phyloP scores from a whole-genome alignment of 2,888 invertebrate species.

The Brachynemurus nebulosus region DNA sequence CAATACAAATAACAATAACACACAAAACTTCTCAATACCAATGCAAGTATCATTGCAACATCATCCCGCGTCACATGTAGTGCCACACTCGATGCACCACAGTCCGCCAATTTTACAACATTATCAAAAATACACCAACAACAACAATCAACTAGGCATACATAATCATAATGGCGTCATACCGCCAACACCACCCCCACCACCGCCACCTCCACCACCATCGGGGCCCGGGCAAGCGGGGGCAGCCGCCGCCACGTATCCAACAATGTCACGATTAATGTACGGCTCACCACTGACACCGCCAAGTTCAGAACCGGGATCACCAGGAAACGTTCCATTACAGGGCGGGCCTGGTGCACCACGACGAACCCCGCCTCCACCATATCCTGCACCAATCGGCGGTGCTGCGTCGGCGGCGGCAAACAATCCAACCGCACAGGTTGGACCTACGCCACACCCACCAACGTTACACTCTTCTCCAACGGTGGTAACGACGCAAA shows the following conservation, averaged over 20 bases:
- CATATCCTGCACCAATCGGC: constrained; percentile 47
- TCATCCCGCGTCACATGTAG: constrained; percentile 24
- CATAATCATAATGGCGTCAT: constrained; percentile 18
- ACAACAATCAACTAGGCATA: constrained; percentile 18
- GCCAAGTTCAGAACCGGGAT: constrained; percentile 78
- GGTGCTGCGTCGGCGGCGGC: constrained; percentile 27
- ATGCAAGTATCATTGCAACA: constrained; percentile 19
- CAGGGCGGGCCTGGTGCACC: constrained; percentile 42
- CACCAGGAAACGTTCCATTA: constrained; percentile 58
- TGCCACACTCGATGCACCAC: constrained; percentile 29
- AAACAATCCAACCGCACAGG: constrained; percentile 17
- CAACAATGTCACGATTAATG: constrained; percentile 47
- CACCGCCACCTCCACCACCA: constrained; percentile 22
- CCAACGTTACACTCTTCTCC: constrained; percentile 20
- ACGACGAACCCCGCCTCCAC: constrained; percentile 61
- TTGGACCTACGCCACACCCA: constrained; percentile 22
- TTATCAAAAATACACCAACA: constrained; percentile 15
- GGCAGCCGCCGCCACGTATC: constrained; percentile 34
- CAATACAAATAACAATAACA: constrained; percentile 32
- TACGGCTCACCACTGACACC: constrained; percentile 78
- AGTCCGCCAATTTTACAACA: constrained; percentile 19
- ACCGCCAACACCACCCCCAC: constrained; percentile 1
- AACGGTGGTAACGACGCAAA: constrained; percentile 23
- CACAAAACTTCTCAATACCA: constrained; percentile 29
- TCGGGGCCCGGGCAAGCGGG: constrained; percentile 26